Evolutionary conservation across 2,888 invertebrate species (phyloP).

Genomic region (Nemoura dubitans): DNA sequence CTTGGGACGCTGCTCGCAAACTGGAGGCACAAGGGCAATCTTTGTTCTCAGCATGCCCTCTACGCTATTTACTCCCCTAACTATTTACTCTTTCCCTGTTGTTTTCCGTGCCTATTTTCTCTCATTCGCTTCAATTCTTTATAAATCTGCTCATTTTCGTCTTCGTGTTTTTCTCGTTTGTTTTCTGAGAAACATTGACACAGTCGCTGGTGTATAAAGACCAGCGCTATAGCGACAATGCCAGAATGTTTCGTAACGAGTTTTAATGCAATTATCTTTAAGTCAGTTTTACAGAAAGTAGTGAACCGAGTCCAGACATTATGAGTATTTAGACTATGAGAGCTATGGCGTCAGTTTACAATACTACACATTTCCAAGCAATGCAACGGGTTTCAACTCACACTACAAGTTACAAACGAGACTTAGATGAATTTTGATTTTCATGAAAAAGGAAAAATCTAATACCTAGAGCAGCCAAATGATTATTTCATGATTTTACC

Average conservation of each 20-base stretch:
- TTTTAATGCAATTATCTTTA: constrained; percentile 22
- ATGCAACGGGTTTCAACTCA: too few species aligned
- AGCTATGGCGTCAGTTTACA: constrained; percentile 25
- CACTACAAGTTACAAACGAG: too few species aligned
- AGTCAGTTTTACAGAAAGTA: too few species aligned
- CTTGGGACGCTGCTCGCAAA: neutral
- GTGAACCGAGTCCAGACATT: neutral
- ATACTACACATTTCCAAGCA: neutral
- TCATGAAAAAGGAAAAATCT: too few species aligned
- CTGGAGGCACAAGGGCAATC: constrained; percentile 2
- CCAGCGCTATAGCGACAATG: neutral
- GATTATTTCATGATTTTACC: too few species aligned
- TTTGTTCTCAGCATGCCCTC: constrained; percentile 16
- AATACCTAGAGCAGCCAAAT: too few species aligned
- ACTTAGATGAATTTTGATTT: too few species aligned
- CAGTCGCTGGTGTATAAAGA: neutral
- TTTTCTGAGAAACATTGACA: neutral
- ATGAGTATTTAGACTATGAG: constrained; percentile 1
- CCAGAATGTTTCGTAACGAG: neutral
- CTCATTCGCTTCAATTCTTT: neutral
- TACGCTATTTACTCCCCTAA: neutral
- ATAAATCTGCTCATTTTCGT: constrained; percentile 2
- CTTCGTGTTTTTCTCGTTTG: neutral
- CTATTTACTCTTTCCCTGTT: constrained; percentile 16
- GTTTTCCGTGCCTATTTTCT: neutral